phyloP scores from a whole-genome alignment of 2,113 vertebrate genomes.

The Marcusenius ussheri region DNA sequence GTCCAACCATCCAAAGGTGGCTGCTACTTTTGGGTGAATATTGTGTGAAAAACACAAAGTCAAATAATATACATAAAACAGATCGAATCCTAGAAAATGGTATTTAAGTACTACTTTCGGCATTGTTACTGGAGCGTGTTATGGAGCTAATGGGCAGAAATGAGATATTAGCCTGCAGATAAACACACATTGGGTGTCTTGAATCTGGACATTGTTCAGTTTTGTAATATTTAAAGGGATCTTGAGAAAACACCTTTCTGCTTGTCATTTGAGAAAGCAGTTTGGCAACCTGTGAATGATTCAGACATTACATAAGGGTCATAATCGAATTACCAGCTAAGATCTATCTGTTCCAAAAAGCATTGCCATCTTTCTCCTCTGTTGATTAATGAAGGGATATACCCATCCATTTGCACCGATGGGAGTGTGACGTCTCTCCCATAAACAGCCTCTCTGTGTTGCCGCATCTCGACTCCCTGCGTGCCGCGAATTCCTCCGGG shows the following conservation, averaged over 20 bases:
- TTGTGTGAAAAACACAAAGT: background rate
- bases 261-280: background rate
- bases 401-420: background rate
- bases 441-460: background rate
- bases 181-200: background rate
- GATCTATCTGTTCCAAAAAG: background rate
- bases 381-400: background rate
- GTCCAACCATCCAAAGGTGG: background rate
- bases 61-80: background rate
- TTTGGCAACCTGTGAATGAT: background rate
- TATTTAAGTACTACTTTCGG: background rate
- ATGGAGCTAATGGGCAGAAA: background rate
- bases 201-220: background rate
- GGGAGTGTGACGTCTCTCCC: background rate
- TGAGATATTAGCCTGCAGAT: background rate
- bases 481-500: background rate
- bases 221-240: background rate
- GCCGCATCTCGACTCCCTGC: background rate
- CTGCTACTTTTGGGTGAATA: background rate
- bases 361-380: background rate
- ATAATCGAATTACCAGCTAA: background rate
- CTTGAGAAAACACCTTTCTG: background rate
- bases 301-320: background rate
- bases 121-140: background rate
- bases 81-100: background rate